Evolutionary conservation across 2,113 vertebrate genomes (phyloP).

Genomic region (Austrofundulus limnaeus): DNA sequence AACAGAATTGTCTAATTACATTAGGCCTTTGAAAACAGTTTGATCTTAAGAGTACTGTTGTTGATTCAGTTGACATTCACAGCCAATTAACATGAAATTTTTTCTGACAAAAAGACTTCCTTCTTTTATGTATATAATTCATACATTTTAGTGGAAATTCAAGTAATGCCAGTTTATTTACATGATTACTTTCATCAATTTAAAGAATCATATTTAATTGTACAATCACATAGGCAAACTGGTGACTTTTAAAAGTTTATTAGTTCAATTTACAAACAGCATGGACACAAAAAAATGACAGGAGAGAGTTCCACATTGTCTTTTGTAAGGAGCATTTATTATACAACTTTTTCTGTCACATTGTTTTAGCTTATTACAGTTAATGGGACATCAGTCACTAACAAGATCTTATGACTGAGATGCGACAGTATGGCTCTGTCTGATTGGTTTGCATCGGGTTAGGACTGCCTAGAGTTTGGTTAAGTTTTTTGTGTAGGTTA

Average conservation of each 20-base stretch:
- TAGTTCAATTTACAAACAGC: constrained; percentile 58
- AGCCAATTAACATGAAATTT: too few species aligned
- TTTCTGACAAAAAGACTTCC: too few species aligned
- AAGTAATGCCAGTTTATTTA: too few species aligned
- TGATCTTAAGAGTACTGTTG: too few species aligned
- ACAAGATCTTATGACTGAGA: constrained; percentile 10
- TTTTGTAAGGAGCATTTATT: constrained; percentile 67
- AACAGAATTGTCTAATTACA: constrained; percentile 44
- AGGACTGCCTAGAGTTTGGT: constrained; percentile 8
- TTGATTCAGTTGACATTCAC: too few species aligned
- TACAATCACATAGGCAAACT: background rate
- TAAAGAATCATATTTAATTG: too few species aligned
- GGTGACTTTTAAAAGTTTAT: constrained; percentile 44
- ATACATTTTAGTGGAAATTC: too few species aligned
- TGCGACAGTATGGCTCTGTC: constrained; percentile 1
- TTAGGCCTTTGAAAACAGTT: background rate
- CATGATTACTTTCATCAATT: too few species aligned
- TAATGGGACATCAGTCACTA: constrained; percentile 21
- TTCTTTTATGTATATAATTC: too few species aligned
- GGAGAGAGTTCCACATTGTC: constrained; percentile 30
- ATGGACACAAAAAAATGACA: constrained; percentile 41
- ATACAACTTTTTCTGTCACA: constrained; percentile 51
- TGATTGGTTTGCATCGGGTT: constrained; percentile 18
- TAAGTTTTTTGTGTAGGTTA: constrained; percentile 9
- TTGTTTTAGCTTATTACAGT: constrained; percentile 15